These are phyloP conservation scores for Lepidocyrtinus sp. DNA, from an alignment of 2,888 invertebrate species.

Conservation along the genomic window DNA sequence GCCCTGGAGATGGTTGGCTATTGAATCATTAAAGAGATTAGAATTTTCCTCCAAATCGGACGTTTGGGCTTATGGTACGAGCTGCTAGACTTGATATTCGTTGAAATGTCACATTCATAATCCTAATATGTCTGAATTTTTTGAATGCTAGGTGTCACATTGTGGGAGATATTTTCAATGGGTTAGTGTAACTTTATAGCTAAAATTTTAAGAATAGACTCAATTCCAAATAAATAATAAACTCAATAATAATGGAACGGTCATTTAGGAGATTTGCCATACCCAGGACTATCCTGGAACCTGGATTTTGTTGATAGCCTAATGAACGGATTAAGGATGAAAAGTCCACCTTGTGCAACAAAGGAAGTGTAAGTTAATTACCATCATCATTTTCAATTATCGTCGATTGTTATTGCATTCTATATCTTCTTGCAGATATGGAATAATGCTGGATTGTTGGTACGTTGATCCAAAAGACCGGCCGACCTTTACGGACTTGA, in stretches of 20 bases:
- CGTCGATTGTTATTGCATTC: neutral
- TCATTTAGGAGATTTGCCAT: conserved; percentile 45
- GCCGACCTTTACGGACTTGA: conserved; percentile 40
- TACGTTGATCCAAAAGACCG: conserved; percentile 13
- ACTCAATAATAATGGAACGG: too few relatives aligned
- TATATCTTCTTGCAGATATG: conserved; percentile 25
- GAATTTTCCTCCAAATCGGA: conserved; percentile 27
- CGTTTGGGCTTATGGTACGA: conserved; percentile 40
- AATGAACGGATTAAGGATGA: conserved; percentile 38
- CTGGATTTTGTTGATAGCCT: conserved; percentile 45
- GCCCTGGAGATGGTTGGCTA: conserved; percentile 45
- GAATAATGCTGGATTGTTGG: conserved; percentile 44
- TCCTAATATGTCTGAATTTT: too few relatives aligned
- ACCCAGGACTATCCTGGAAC: conserved; percentile 52
- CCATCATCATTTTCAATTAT: neutral
- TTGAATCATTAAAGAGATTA: conserved; percentile 25
- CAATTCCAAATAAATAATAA: neutral
- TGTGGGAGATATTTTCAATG: conserved; percentile 43
- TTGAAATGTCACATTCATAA: too few relatives aligned
- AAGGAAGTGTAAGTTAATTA: conserved; percentile 23
- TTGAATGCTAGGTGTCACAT: too few relatives aligned
- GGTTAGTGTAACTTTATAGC: conserved; percentile 5
- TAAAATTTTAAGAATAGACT: neutral
- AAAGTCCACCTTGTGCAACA: conserved; percentile 32
- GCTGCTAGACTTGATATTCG: too few relatives aligned